These are phyloP conservation scores for Sarotherodon lohbergeri DNA, from an alignment of 2,113 vertebrate species.

Conservation along the genomic window DNA sequence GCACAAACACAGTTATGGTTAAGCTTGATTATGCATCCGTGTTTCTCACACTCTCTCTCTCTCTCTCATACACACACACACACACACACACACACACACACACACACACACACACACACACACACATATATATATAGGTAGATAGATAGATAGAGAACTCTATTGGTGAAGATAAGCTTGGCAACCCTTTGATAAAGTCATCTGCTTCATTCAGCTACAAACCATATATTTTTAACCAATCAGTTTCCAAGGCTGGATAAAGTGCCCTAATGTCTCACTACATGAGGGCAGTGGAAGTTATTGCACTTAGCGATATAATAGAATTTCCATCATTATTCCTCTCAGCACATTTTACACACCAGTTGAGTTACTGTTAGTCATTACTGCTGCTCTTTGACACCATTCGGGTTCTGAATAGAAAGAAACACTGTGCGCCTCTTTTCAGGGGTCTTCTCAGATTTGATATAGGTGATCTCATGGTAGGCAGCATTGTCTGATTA, in stretches of 20 bases:
- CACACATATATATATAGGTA: rapidly evolving
- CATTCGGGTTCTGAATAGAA: neutral
- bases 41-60: too few species aligned
- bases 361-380: neutral
- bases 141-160: neutral
- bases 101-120: neutral
- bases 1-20: neutral
- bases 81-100: too few species aligned
- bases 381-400: neutral
- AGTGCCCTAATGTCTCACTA: neutral
- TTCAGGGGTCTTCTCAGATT: neutral
- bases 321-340: neutral
- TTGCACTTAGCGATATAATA: neutral
- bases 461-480: neutral
- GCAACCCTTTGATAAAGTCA: neutral
- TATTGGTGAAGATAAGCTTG: neutral
- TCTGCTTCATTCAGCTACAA: neutral
- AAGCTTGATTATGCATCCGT: neutral
- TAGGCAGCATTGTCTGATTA: neutral
- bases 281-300: neutral
- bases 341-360: neutral
- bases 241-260: neutral
- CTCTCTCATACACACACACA: too few species aligned
- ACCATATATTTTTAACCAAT: neutral
- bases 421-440: neutral